A percentile compares a stretch with the other conserved stretches of the same genome.
Conservation (phyloP, 2,113 vertebrate genomes). For the Xenopus tropicalis region DNA sequence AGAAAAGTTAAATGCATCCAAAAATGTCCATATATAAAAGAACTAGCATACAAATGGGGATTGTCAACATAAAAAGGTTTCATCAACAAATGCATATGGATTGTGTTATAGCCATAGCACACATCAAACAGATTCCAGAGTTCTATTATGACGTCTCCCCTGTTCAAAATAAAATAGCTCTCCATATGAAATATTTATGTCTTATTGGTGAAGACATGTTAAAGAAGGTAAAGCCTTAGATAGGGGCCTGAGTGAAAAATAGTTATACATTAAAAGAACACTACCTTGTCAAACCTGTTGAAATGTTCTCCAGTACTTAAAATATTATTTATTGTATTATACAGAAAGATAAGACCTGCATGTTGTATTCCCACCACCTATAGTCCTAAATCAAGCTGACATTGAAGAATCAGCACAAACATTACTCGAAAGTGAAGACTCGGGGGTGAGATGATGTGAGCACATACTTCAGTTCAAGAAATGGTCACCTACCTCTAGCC, state of each 20-base stretch:
- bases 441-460: neutral
- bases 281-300: neutral
- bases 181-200: conserved; percentile 30
- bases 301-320: neutral
- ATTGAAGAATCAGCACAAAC: neutral
- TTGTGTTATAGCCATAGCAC: conserved; percentile 26
- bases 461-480: neutral
- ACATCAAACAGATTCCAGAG: conserved; percentile 41
- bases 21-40: conserved; percentile 25
- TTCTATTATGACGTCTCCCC: conserved; percentile 20
- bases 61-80: conserved; percentile 11
- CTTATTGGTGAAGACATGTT: conserved; percentile 20
- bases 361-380: neutral
- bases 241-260: neutral
- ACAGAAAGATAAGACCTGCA: neutral
- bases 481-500: too few species aligned
- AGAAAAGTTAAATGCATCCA: conserved; percentile 10
- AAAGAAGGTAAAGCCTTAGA: conserved; percentile 11
- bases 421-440: neutral
- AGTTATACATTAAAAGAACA: neutral
- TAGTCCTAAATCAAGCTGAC: neutral
- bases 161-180: conserved; percentile 16
- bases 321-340: neutral
- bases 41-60: conserved; percentile 32
- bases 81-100: conserved; percentile 26